phyloP scores from a whole-genome alignment of 2,113 vertebrate genomes.

The Paracanthobrama guichenoti region DNA sequence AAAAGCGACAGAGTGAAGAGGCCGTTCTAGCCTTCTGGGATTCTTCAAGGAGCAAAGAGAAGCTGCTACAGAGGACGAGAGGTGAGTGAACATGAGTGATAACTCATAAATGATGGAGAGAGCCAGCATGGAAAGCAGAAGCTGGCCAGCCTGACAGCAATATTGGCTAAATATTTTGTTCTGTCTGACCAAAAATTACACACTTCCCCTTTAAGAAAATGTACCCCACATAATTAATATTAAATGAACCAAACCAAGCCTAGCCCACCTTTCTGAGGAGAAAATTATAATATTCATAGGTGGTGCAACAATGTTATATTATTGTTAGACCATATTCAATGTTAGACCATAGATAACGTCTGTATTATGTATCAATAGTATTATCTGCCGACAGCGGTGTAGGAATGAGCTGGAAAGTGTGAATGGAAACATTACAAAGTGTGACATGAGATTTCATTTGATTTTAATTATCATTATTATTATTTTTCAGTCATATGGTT shows the following conservation, averaged over 20 bases:
- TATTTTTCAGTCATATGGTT: not conserved
- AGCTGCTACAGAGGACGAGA: constrained; percentile 12
- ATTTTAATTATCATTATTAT: no score
- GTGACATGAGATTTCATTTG: not conserved
- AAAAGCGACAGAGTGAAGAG: constrained; percentile 53
- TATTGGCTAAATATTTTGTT: not conserved
- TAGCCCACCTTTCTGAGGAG: no score
- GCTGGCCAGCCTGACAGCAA: not conserved
- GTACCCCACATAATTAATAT: not conserved
- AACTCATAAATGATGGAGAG: not conserved
- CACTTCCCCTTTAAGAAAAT: not conserved
- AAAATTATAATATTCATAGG: not conserved
- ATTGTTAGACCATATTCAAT: no score
- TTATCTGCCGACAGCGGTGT: not conserved
- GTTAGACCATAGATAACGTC: not conserved
- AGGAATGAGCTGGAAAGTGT: not conserved
- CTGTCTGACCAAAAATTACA: not conserved
- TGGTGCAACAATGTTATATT: not conserved
- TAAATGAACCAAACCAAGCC: not conserved
- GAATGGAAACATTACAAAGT: not conserved
- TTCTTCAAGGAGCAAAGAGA: constrained; percentile 28
- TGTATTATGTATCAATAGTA: not conserved
- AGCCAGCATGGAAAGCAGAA: not conserved
- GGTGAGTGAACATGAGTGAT: constrained; percentile 23
- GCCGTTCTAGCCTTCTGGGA: constrained; percentile 41